A percentile compares a stretch with the other conserved stretches of the same genome.
Conservation (phyloP, 2,797 vertebrate genomes). For the Sebastes nivosus region DNA sequence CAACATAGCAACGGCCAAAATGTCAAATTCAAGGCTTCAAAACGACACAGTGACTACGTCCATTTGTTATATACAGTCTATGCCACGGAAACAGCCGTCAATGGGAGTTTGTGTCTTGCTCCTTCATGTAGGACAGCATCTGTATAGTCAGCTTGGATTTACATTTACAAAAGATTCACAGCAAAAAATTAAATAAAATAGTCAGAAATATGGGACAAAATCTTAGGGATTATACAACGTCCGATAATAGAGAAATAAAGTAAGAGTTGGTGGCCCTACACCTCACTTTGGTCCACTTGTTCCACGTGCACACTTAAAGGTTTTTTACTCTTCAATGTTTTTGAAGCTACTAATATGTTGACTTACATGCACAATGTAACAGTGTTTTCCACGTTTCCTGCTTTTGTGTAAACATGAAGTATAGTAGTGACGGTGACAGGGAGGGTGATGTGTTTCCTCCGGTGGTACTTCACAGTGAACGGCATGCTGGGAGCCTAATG, state of each 20-base stretch:
- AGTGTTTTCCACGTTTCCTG: background rate
- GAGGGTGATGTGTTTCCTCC: slow-evolving; percentile 6
- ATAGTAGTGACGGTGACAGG: background rate
- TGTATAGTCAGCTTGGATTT: background rate
- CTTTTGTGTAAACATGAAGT: slow-evolving; percentile 5
- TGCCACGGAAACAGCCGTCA: background rate
- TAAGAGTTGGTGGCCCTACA: too few species aligned
- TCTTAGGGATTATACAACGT: background rate
- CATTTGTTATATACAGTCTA: too few species aligned
- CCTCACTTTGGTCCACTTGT: background rate
- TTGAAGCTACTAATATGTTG: background rate
- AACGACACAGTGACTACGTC: too few species aligned
- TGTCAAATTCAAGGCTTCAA: too few species aligned
- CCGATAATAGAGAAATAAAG: background rate
- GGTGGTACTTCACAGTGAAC: slow-evolving; percentile 42
- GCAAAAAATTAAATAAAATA: background rate
- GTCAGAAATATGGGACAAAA: background rate
- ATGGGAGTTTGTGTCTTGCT: background rate
- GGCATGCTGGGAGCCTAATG: slow-evolving; percentile 73
- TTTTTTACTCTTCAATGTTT: too few species aligned
- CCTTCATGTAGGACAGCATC: background rate
- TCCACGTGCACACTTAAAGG: background rate
- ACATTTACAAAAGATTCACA: background rate
- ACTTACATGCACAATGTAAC: background rate
- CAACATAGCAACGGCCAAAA: accelerated